phyloP scores from a whole-genome alignment of 2,113 vertebrate genomes.

The Leptobrachium ailaonicum region DNA sequence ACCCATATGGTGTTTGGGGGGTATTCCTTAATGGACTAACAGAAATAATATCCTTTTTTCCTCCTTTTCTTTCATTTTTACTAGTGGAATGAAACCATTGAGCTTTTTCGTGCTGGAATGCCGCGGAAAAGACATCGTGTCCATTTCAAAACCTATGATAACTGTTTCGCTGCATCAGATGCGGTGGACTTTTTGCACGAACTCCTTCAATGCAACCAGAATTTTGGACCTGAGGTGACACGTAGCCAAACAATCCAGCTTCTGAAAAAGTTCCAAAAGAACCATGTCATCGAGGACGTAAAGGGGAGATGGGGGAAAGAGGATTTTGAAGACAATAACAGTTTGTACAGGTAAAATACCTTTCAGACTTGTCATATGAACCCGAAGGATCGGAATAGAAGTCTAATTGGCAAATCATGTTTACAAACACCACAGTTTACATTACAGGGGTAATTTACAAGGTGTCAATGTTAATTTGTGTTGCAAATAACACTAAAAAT shows the following conservation, averaged over 20 bases:
- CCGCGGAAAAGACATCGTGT: slow-evolving; percentile 76
- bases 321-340: slow-evolving; percentile 78
- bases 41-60: background rate
- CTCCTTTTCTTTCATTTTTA: background rate
- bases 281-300: slow-evolving; percentile 84
- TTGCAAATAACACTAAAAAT: no score
- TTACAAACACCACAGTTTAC: no score
- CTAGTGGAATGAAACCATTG: slow-evolving; percentile 86
- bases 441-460: no score
- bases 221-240: slow-evolving; percentile 83
- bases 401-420: no score
- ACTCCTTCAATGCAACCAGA: slow-evolving; percentile 73
- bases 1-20: background rate
- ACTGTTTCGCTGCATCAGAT: slow-evolving; percentile 77
- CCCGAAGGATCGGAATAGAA: no score
- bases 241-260: slow-evolving; percentile 78
- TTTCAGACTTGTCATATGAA: no score
- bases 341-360: slow-evolving; percentile 75
- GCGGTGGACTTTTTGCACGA: slow-evolving; percentile 77
- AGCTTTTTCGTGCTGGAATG: slow-evolving; percentile 78
- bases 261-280: slow-evolving; percentile 82
- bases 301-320: slow-evolving; percentile 84
- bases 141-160: slow-evolving; percentile 78
- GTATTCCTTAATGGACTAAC: background rate
- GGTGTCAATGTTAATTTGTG: no score